Conservation (phyloP, 2,888 invertebrate genomes). For the Encarsia formosa region DNA sequence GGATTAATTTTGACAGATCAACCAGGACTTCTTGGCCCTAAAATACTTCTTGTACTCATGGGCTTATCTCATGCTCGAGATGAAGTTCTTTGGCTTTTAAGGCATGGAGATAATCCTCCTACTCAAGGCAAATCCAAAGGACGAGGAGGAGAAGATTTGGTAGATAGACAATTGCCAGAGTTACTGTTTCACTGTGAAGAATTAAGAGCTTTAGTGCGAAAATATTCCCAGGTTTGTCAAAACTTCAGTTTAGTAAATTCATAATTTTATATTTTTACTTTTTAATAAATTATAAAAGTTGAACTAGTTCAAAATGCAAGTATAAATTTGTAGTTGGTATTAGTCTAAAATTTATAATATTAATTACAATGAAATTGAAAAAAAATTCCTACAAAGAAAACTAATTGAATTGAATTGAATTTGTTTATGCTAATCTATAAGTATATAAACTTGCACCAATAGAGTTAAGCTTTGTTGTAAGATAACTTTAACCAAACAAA, state of each 20-base stretch:
- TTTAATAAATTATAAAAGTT: too few species aligned
- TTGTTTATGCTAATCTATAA: too few species aligned
- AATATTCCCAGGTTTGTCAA: conserved; percentile 71
- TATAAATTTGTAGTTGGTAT: too few species aligned
- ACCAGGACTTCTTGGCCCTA: conserved; percentile 95
- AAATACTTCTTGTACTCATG: conserved; percentile 94
- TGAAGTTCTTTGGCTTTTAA: conserved; percentile 93
- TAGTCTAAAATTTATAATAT: too few species aligned
- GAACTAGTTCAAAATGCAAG: too few species aligned
- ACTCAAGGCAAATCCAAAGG: conserved; percentile 75
- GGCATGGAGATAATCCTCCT: conserved; percentile 96
- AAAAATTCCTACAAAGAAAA: too few species aligned
- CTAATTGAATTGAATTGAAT: too few species aligned
- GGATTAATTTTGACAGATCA: conserved; percentile 95
- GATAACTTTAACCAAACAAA: too few species aligned
- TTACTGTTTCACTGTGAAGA: conserved; percentile 98
- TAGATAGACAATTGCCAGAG: conserved; percentile 94
- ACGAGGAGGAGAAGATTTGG: conserved; percentile 85
- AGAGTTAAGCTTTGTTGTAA: too few species aligned
- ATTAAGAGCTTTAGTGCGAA: conserved; percentile 85
- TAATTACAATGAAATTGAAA: too few species aligned
- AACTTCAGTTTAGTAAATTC: background rate
- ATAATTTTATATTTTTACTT: too few species aligned
- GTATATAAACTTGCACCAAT: too few species aligned
- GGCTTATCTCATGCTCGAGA: conserved; percentile 93